A percentile compares a stretch with the other conserved stretches of the same genome.
Evolutionary conservation across 2,113 vertebrate genomes (phyloP).

Genomic region (Notothenia coriiceps): DNA sequence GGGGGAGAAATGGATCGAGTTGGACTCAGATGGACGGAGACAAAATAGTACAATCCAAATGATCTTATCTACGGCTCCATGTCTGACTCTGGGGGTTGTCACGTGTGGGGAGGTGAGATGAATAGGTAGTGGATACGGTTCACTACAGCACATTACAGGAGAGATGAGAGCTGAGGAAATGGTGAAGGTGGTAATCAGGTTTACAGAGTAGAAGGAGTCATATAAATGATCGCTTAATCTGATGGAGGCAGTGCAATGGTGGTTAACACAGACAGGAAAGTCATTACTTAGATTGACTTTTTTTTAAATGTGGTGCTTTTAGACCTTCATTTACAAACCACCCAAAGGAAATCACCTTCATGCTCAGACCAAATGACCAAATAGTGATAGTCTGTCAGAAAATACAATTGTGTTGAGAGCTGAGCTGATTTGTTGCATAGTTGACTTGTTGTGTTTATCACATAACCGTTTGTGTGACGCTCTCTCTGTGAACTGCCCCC

Average conservation of each 20-base stretch:
- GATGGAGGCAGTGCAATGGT: constrained; percentile 25
- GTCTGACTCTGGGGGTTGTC: constrained; percentile 51
- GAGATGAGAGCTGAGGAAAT: constrained; percentile 38
- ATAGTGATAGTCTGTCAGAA: constrained; percentile 12
- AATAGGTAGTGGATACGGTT: constrained; percentile 47
- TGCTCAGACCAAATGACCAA: constrained; percentile 27
- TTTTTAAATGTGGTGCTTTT: constrained; percentile 15
- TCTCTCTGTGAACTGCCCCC: not conserved
- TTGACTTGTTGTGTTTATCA: constrained; percentile 4
- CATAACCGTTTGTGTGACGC: not conserved
- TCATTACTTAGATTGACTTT: constrained; percentile 53
- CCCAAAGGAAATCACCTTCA: constrained; percentile 59
- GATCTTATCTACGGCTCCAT: constrained; percentile 53
- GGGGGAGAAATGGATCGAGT: constrained; percentile 36
- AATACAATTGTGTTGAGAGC: not conserved
- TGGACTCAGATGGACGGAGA: constrained; percentile 45
- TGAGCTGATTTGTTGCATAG: not conserved
- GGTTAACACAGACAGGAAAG: constrained; percentile 48
- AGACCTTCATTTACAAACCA: constrained; percentile 47
- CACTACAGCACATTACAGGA: constrained; percentile 39
- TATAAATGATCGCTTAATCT: constrained; percentile 12
- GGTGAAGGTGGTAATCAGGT: constrained; percentile 37
- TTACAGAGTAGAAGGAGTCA: constrained; percentile 34
- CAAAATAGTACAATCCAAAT: constrained; percentile 37
- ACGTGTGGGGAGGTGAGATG: constrained; percentile 40